A percentile compares a stretch with the other conserved stretches of the same genome.
Evolutionary conservation across 2,888 invertebrate species (phyloP).

Genomic region (Cinara cedri): DNA sequence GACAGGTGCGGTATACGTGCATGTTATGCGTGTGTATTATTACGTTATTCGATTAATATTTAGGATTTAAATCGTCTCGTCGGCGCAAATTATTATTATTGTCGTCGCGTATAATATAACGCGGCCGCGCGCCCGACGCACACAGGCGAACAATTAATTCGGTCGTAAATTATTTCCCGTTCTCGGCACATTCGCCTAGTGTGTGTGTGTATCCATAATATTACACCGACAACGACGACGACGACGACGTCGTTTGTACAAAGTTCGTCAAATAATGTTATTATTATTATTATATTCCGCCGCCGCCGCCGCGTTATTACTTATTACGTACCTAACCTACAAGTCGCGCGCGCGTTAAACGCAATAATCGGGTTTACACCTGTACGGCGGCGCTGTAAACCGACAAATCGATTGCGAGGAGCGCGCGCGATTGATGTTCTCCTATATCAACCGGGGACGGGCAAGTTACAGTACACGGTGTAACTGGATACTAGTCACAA

Average conservation of each 20-base stretch:
- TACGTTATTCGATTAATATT: background rate
- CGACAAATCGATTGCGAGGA: too few relatives aligned
- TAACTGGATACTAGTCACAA: too few relatives aligned
- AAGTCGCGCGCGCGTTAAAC: too few relatives aligned
- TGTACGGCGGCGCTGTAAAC: too few relatives aligned
- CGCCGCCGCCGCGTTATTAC: background rate
- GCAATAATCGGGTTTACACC: conserved; percentile 3
- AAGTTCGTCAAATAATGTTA: conserved; percentile 31
- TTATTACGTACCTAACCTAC: background rate
- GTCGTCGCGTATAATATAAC: too few relatives aligned
- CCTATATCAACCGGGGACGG: too few relatives aligned
- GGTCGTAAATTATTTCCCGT: conserved; percentile 38
- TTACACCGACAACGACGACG: too few relatives aligned
- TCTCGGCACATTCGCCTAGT: conserved; percentile 6
- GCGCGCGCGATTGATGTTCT: too few relatives aligned
- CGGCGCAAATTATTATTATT: background rate
- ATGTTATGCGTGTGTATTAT: background rate
- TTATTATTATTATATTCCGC: background rate
- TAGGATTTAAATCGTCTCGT: background rate
- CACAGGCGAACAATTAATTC: conserved; percentile 28
- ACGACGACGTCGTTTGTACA: background rate
- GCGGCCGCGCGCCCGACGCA: background rate
- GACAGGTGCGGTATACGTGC: too few relatives aligned
- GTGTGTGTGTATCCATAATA: background rate
- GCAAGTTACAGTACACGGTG: too few relatives aligned